A percentile compares a stretch with the other conserved stretches of the same genome.
Conservation (phyloP, 2,888 invertebrate genomes). For the Acronicta aceris region DNA sequence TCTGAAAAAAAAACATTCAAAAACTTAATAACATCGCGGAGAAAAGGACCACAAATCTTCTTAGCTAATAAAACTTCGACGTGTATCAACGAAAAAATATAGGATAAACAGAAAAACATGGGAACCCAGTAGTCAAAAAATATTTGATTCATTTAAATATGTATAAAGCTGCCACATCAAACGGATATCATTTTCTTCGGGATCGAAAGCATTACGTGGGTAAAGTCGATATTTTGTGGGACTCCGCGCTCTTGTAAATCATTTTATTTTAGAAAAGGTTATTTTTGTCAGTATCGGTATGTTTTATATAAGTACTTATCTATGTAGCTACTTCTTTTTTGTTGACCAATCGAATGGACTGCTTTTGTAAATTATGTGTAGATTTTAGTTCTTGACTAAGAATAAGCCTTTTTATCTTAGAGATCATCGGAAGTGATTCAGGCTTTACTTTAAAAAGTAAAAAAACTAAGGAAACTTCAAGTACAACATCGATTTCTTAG, state of each 20-base stretch:
- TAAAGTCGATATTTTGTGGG: constrained; percentile 42
- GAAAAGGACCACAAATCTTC: constrained; percentile 49
- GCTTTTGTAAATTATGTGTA: neutral
- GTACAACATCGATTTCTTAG: too few relatives aligned
- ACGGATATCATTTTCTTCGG: constrained; percentile 62
- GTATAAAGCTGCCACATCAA: constrained; percentile 68
- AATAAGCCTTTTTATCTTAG: neutral
- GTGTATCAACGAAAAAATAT: constrained; percentile 32
- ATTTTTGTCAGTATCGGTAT: constrained; percentile 10
- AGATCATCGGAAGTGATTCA: neutral
- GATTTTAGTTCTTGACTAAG: neutral
- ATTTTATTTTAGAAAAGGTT: constrained; percentile 45
- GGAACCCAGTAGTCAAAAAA: constrained; percentile 51
- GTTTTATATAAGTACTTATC: neutral
- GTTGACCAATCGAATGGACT: neutral
- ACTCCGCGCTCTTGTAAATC: constrained; percentile 32
- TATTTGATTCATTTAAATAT: constrained; percentile 73
- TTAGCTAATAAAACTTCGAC: constrained; percentile 47
- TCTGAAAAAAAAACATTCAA: constrained; percentile 21
- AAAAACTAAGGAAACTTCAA: neutral
- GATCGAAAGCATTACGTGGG: constrained; percentile 54
- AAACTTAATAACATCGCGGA: constrained; percentile 46
- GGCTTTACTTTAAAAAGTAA: neutral
- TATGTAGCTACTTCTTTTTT: constrained; percentile 1
- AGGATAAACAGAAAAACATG: constrained; percentile 52